Evolutionary conservation across 1,140 invertebrate species (phyloP).

Genomic region (Melipona quadrifasciata): DNA sequence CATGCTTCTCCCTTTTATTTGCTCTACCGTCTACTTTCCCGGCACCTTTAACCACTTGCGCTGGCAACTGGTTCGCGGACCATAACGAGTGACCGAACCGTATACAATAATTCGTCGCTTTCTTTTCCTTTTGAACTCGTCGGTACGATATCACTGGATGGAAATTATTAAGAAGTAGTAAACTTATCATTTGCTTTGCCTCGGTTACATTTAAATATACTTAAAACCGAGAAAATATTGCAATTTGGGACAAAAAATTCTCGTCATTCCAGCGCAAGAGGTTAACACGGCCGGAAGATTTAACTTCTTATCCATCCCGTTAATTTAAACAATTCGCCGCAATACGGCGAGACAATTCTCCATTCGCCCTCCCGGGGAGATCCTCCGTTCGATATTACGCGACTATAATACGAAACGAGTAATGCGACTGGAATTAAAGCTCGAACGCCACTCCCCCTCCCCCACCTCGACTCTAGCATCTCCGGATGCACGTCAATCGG

Average conservation of each 20-base stretch:
- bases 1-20: background rate
- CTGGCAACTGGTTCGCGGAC: too few species aligned
- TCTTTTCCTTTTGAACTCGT: too few species aligned
- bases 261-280: too few species aligned
- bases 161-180: too few species aligned
- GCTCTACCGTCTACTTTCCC: background rate
- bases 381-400: constrained; percentile 19
- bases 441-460: background rate
- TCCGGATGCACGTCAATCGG: constrained; percentile 29
- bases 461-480: background rate
- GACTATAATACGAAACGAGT: constrained; percentile 29
- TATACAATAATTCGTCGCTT: too few species aligned
- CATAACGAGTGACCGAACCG: too few species aligned
- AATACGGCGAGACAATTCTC: constrained; percentile 3
- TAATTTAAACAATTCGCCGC: background rate
- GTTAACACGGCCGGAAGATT: background rate
- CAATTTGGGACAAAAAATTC: too few species aligned
- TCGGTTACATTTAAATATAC: too few species aligned
- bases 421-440: constrained; percentile 34
- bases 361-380: constrained; percentile 6
- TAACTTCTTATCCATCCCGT: background rate
- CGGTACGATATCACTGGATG: too few species aligned
- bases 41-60: background rate
- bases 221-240: too few species aligned
- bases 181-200: too few species aligned